Conservation (phyloP, 2,888 invertebrate genomes). For the Aphodius granarius region DNA sequence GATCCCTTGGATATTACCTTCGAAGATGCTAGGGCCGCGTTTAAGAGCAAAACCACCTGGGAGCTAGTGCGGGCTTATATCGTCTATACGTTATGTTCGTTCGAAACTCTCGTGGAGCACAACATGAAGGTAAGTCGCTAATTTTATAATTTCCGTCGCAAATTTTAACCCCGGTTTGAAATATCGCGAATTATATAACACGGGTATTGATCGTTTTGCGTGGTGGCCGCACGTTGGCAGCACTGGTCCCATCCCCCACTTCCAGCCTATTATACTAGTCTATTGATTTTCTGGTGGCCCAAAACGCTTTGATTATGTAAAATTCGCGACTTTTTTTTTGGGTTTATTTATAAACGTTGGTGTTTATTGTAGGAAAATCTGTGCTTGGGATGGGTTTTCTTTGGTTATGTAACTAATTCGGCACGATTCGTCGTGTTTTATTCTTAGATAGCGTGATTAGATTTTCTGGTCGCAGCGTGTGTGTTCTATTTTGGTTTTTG, state of each 20-base stretch:
- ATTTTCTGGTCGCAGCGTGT: neutral
- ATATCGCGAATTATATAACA: constrained; percentile 22
- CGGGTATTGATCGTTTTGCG: constrained; percentile 18
- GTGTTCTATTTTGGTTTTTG: neutral
- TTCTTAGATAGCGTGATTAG: neutral
- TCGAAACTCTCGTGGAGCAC: constrained; percentile 85
- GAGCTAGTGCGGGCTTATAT: constrained; percentile 88
- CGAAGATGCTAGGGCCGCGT: constrained; percentile 86
- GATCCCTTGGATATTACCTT: constrained; percentile 86
- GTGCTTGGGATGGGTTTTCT: no score
- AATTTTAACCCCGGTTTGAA: neutral
- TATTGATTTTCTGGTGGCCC: constrained; percentile 13
- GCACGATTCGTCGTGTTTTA: neutral
- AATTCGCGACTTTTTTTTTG: neutral
- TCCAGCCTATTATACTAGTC: constrained; percentile 13
- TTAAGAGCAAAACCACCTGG: constrained; percentile 92
- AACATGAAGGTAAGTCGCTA: constrained; percentile 80
- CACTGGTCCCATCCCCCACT: neutral
- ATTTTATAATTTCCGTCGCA: neutral
- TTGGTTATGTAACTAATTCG: neutral
- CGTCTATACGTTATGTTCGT: constrained; percentile 89
- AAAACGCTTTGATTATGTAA: neutral
- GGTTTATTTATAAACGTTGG: neutral
- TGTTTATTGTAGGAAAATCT: no score
- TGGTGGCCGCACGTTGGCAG: constrained; percentile 9